Evolutionary conservation across 2,797 vertebrate genomes (phyloP).

Genomic region (Pantherophis vulpinus): DNA sequence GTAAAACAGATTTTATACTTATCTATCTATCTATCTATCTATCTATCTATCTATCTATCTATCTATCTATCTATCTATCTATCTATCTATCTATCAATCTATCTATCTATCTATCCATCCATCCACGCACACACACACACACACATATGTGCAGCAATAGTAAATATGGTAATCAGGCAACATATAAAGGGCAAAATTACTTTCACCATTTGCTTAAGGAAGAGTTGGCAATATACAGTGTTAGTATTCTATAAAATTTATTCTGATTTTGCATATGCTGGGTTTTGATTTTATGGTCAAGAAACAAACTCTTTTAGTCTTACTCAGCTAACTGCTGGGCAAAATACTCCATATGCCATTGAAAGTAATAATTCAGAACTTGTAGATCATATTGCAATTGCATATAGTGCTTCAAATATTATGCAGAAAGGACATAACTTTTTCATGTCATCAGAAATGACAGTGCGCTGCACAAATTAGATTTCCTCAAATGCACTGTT

Average conservation of each 20-base stretch:
- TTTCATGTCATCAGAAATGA: neutral
- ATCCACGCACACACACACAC: no score
- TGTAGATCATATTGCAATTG: neutral
- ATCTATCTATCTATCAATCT: no score
- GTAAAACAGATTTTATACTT: neutral
- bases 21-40: neutral
- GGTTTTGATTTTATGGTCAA: neutral
- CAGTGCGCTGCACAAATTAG: neutral
- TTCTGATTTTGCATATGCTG: neutral
- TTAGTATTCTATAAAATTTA: neutral
- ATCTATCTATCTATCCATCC: no score
- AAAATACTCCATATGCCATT: neutral
- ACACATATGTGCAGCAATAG: neutral
- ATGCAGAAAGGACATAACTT: neutral
- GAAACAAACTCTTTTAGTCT: neutral
- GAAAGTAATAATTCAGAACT: neutral
- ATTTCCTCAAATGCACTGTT: constrained; percentile 1
- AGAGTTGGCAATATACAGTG: neutral
- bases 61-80: no score
- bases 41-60: no score
- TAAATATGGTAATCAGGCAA: neutral
- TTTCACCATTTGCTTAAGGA: neutral
- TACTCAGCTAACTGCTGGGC: neutral
- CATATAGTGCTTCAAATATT: constrained; percentile 10
- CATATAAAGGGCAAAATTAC: neutral